These are phyloP conservation scores for Paguma larvata DNA, from an alignment of 2,797 vertebrate species.

Conservation along the genomic window DNA sequence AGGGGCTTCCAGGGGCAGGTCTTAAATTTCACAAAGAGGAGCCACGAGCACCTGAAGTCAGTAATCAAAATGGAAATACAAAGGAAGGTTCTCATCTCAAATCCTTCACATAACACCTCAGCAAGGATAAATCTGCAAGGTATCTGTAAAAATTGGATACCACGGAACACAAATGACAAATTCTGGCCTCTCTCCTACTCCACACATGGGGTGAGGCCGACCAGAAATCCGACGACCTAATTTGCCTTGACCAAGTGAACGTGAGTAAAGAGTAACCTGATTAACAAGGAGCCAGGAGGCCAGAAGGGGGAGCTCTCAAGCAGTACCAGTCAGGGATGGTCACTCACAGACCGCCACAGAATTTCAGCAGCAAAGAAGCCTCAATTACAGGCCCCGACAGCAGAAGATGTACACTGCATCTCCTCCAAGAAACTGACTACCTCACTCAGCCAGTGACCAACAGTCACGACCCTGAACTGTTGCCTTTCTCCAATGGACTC, in stretches of 20 bases:
- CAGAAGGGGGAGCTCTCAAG: background rate
- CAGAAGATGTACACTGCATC: background rate
- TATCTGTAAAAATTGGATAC: background rate
- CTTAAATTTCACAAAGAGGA: background rate
- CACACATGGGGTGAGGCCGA: rapidly evolving
- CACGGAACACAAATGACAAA: background rate
- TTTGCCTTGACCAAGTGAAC: background rate
- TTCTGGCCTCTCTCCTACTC: background rate
- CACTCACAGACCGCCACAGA: background rate
- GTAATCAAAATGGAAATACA: background rate
- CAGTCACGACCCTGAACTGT: background rate
- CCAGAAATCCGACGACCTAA: background rate
- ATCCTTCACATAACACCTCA: background rate
- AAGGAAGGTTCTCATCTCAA: background rate
- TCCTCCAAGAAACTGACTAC: background rate
- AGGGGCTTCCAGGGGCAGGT: background rate
- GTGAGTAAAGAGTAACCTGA: background rate
- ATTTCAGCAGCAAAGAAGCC: background rate
- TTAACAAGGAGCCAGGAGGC: background rate
- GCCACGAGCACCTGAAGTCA: background rate
- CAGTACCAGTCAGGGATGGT: background rate
- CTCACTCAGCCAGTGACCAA: background rate
- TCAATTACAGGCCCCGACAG: background rate
- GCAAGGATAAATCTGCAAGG: background rate
- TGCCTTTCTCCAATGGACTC: background rate